phyloP scores from a whole-genome alignment of 2,113 vertebrate species.

The Cynocephalus volans region DNA sequence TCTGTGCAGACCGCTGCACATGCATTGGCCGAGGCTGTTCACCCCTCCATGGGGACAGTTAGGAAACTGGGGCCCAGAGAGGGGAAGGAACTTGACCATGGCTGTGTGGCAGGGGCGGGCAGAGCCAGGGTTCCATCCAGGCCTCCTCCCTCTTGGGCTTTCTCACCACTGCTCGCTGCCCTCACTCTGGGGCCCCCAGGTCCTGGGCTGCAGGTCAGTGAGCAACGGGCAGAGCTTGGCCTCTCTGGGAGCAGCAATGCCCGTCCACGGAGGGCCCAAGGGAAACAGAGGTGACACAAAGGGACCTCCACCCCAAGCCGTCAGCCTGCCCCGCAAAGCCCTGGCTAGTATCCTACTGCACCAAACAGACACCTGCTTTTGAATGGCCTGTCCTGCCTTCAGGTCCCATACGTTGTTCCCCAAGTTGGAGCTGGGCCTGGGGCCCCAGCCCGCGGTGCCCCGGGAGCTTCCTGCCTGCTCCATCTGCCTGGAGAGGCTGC shows the following conservation, averaged over 20 bases:
- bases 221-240: background rate
- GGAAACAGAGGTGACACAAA: background rate
- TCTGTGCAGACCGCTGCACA: background rate
- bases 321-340: background rate
- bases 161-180: background rate
- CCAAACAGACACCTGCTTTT: background rate
- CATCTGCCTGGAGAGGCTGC: conserved; percentile 85
- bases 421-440: conserved; percentile 75
- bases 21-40: background rate
- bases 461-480: conserved; percentile 82
- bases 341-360: background rate
- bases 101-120: background rate
- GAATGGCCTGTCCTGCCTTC: background rate
- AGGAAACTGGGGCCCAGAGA: background rate
- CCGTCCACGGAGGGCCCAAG: background rate
- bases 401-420: conserved; percentile 74
- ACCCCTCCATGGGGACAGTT: background rate
- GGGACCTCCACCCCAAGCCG: background rate
- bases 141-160: background rate
- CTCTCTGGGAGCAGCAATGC: background rate
- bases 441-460: background rate
- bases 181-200: background rate
- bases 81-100: background rate
- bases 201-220: background rate
- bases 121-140: background rate